Evolutionary conservation across 2,797 vertebrate genomes (phyloP).

Genomic region (Enteromius mattozi): DNA sequence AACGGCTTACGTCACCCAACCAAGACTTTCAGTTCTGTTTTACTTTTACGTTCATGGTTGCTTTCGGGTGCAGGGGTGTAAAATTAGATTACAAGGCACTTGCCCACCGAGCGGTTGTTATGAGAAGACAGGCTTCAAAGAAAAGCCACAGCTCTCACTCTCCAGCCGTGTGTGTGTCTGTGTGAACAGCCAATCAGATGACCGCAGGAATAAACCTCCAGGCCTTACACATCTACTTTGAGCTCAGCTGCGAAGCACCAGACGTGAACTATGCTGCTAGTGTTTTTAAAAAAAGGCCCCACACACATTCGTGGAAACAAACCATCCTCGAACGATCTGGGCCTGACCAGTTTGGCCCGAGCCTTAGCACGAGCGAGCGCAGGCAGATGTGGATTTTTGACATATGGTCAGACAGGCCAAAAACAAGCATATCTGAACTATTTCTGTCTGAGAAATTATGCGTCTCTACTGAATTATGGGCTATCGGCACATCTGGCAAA

Average conservation of each 20-base stretch:
- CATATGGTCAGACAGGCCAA: slow-evolving; percentile 43
- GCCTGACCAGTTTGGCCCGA: background rate
- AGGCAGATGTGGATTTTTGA: slow-evolving; percentile 40
- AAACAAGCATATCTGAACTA: slow-evolving; percentile 45
- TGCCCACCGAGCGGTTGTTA: slow-evolving; percentile 59
- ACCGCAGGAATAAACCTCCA: slow-evolving; percentile 65
- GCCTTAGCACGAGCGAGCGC: background rate
- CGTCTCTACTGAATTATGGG: slow-evolving; percentile 24
- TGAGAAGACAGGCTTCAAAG: slow-evolving; percentile 72
- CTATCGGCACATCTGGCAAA: slow-evolving; percentile 43
- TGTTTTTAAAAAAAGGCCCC: slow-evolving; percentile 26
- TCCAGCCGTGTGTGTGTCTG: slow-evolving; percentile 24
- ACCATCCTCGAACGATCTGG: background rate
- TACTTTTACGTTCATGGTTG: slow-evolving; percentile 49
- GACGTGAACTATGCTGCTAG: slow-evolving; percentile 30
- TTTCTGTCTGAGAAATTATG: slow-evolving; percentile 47
- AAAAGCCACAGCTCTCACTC: slow-evolving; percentile 66
- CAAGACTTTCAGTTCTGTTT: slow-evolving; percentile 33
- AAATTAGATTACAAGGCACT: slow-evolving; percentile 66
- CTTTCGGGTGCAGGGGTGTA: slow-evolving; percentile 58
- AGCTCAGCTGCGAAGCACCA: slow-evolving; percentile 49
- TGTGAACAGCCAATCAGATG: slow-evolving; percentile 58
- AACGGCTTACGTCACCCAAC: background rate
- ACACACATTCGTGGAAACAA: slow-evolving; percentile 36
- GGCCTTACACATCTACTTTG: slow-evolving; percentile 61